These are phyloP conservation scores for Geococcyx californianus DNA, from an alignment of 2,113 vertebrate genomes.

Conservation along the genomic window DNA sequence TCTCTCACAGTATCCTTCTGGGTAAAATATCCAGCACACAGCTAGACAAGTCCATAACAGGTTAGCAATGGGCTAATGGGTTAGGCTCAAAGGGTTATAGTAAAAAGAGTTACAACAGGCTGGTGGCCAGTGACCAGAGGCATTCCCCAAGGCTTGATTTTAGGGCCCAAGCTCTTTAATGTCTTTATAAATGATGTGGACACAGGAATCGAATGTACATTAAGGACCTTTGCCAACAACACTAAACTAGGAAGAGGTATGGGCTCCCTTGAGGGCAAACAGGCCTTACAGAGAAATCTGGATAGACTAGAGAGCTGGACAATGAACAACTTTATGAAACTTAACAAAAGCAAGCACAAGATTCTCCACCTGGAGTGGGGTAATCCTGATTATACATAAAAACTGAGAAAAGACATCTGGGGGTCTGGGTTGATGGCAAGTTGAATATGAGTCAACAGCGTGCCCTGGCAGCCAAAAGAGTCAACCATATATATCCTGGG, in stretches of 20 bases:
- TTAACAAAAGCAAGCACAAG: neutral
- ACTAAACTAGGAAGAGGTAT: neutral
- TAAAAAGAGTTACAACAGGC: neutral
- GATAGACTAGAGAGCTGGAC: neutral
- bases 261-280: neutral
- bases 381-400: neutral
- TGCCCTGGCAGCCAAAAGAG: neutral
- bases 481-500: neutral
- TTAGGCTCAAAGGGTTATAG: neutral
- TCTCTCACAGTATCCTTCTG: neutral
- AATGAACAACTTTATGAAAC: neutral
- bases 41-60: neutral
- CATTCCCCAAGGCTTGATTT: neutral
- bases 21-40: neutral
- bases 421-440: neutral
- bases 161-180: neutral
- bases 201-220: neutral
- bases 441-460: neutral
- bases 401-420: fast-evolving
- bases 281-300: neutral
- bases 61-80: neutral
- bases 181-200: neutral
- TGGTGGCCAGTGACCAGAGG: neutral
- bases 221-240: neutral
- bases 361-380: neutral